Percentiles rank a stretch among this genome's conserved stretches.
phyloP scores from a whole-genome alignment of 2,797 vertebrate species.

The Sebastolobus alascanus region DNA sequence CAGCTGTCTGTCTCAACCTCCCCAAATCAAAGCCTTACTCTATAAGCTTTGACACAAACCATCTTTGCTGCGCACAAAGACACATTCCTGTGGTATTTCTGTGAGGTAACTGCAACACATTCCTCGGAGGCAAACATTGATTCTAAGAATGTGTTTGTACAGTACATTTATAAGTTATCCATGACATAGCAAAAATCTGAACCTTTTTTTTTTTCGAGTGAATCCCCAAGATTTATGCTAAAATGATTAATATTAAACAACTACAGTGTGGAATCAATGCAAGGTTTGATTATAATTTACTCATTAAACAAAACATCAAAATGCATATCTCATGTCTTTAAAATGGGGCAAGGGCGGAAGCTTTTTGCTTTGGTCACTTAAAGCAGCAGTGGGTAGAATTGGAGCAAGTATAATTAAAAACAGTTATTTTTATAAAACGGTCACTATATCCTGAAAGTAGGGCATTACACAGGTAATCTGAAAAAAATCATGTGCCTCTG shows the following conservation, averaged over 20 bases:
- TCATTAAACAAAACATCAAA: neutral
- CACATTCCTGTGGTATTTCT: conserved; percentile 15
- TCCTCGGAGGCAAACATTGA: neutral
- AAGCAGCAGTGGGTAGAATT: neutral
- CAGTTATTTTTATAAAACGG: neutral
- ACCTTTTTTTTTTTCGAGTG: neutral
- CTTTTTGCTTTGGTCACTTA: neutral
- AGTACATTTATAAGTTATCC: neutral
- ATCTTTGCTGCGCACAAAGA: conserved; percentile 24
- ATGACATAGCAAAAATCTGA: neutral
- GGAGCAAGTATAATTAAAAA: neutral
- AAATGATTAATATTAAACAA: neutral
- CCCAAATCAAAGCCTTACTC: conserved; percentile 57
- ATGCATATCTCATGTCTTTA: neutral
- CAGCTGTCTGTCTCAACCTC: conserved; percentile 63
- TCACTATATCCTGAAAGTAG: neutral
- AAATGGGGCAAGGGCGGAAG: neutral
- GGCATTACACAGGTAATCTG: too few species aligned
- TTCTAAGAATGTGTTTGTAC: neutral
- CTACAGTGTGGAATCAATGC: neutral
- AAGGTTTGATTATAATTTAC: neutral
- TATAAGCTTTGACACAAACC: conserved; percentile 35
- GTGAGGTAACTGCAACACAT: conserved; percentile 8
- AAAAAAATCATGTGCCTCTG: too few species aligned
- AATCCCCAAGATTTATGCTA: neutral